These are phyloP conservation scores for Silurus glanis DNA, from an alignment of 2,113 vertebrate genomes.

Conservation along the genomic window DNA sequence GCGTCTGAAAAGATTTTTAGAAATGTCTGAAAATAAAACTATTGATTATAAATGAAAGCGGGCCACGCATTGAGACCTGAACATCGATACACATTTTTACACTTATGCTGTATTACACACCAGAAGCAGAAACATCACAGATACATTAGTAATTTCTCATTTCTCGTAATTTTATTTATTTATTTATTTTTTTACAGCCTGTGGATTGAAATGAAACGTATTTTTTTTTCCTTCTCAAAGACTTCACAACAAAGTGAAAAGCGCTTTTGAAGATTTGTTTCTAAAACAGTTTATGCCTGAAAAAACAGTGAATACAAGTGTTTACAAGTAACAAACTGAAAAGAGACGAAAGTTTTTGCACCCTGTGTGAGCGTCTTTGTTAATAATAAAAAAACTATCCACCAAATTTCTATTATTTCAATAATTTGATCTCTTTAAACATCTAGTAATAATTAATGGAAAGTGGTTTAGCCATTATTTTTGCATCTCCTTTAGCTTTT, in stretches of 20 bases:
- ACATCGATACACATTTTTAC: not conserved
- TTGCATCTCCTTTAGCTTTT: not conserved
- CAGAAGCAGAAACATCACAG: not conserved
- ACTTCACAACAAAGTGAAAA: not conserved
- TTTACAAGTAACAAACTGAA: not conserved
- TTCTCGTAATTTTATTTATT: too few relatives aligned
- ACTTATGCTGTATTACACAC: not conserved
- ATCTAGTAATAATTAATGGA: not conserved
- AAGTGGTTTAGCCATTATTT: not conserved
- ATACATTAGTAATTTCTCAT: not conserved
- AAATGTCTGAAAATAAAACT: conserved; percentile 31
- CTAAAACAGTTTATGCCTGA: not conserved
- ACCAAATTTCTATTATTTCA: not conserved
- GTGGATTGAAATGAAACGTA: conserved; percentile 2
- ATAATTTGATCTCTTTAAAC: not conserved
- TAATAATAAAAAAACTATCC: not conserved
- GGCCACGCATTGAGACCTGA: not conserved
- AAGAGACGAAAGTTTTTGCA: not conserved
- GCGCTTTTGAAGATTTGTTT: not conserved
- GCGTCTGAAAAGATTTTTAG: not conserved
- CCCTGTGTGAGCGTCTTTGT: not conserved
- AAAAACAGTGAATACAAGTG: not conserved
- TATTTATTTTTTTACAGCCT: not conserved
- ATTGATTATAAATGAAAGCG: conserved; percentile 30
- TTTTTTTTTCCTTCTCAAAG: not conserved